Evolutionary conservation across 2,797 vertebrate species (phyloP).

Genomic region (Betta splendens): DNA sequence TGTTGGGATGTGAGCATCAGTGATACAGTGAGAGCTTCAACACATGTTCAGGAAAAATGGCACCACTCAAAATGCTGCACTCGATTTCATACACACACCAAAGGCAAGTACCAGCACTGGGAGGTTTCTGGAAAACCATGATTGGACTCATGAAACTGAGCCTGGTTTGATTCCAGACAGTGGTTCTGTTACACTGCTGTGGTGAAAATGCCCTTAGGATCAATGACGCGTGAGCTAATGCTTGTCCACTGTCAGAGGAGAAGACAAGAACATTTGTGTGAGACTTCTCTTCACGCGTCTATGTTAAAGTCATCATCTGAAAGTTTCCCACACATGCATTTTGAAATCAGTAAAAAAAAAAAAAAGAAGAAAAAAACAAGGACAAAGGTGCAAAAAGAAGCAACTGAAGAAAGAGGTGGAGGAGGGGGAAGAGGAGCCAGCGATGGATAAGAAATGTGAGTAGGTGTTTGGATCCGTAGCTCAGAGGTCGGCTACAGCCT

Average conservation of each 20-base stretch:
- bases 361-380: slow-evolving; percentile 78
- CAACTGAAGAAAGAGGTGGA: slow-evolving; percentile 50
- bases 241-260: slow-evolving; percentile 22
- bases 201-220: neutral
- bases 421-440: slow-evolving; percentile 12
- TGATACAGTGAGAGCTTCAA: neutral
- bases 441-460: neutral
- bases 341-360: slow-evolving; percentile 75
- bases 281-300: slow-evolving; percentile 65
- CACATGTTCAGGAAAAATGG: slow-evolving; percentile 9
- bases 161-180: neutral
- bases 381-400: slow-evolving; percentile 77
- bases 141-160: slow-evolving; percentile 43
- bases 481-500: too few species aligned
- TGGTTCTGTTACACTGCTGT: neutral
- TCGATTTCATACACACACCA: neutral
- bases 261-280: slow-evolving; percentile 24
- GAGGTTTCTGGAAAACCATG: neutral
- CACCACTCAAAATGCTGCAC: neutral
- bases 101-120: neutral
- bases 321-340: slow-evolving; percentile 78
- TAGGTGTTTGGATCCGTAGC: too few species aligned
- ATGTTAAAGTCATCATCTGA: slow-evolving; percentile 68
- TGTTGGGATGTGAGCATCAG: neutral
- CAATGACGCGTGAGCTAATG: neutral